Base-by-base conservation (phyloP, 2,888 invertebrate genomes). In the Nemoura dubitans region DNA sequence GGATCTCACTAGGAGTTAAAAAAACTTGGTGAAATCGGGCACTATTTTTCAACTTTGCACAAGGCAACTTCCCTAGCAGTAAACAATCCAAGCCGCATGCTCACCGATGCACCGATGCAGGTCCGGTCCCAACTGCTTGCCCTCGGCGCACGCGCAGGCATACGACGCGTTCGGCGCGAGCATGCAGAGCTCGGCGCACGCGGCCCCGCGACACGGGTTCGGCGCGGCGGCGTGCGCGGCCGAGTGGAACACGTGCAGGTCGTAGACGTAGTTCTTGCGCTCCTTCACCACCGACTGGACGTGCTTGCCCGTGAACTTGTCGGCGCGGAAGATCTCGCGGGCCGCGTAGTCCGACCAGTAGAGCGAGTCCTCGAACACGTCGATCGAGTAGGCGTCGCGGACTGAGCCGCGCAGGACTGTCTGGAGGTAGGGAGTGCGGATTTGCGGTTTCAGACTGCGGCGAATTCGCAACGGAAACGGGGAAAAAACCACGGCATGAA, bases 321-420 rank as follows among this genome's bases (percentile, higher is more conserved):
- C 94, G 85, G 95, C 95, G 0, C 94, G 94, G 89, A 96, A 94
- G 14, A 98, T 93, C 42, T 95, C 95, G 89, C 94, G 94, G 0
- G 95, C 94, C 0, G 93, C 92, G 96, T 96, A 97, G 91, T 99
- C 98, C 80, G 97, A 97, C 97, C 98, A 99, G 91, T 95, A 99
- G 0, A 99, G 91, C 0, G 93, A 93, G 91, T 97, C 96, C 92
- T 98, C 98, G 90, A 98, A 98, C 0, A 98, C 95, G 0, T 96
- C 94, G 88, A 98, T 92, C 0, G 97, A 94, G 91, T 96, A 97
- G 0, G 98, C 98, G 91, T 96, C 96, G 88, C 95, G 94, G 25
- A 96, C 93, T 0, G 94, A 92, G n/a, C 93, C 94, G 89, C 94
- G 91, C 0, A 94, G 90, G 28, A 94, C 90, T 0, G 92, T 89